Evolutionary conservation across 2,113 vertebrate genomes (phyloP), one percentile per base, ranked within the genome.

Genomic region (Hemiscyllium ocellatum): DNA sequence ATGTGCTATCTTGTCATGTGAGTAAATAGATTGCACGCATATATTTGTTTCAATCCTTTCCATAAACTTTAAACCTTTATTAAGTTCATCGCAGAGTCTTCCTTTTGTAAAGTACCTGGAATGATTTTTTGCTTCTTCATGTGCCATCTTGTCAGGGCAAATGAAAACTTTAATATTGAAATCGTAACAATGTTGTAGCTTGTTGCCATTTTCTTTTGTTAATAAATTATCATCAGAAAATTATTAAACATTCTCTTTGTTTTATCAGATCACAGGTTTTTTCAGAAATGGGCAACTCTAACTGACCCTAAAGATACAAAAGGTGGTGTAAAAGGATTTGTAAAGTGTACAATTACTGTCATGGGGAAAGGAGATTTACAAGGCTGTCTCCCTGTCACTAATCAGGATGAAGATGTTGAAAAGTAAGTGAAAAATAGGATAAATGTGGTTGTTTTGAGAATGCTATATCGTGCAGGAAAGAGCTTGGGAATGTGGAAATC

Each of bases 241-340:
- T 86, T 15, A 69, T 10, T 12, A 37, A 89, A 42, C 20, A 37
- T 90, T 93, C 29, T 96, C 69, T 96, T 78, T 96, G 50, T 56
- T 0, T 19, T 95, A 89, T 29, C 96, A 99, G 99, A 99, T 96
- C 98, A 99, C 96, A 97, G 98, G 22, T 99, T 99, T 97, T 98
- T 98, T 96, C 98, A 99, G 96, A 99, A 99, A 96, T 99, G 99
- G 99, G 99, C 99, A 78, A 98, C 98, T 6, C 97, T 99, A 96
- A 98, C 98, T 1, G 99, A 99, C 96, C 98, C 99, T 0, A 97
- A 90, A 0, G 99, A 99, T 96, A 99, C 98, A 10, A 97, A 97
- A 78, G 98, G 98, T 0, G 98, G 99, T 0, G 97, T 98, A 96
- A 99, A 99, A 96, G 99, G 99, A 94, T 99, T 98, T 61, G 98